Evolutionary conservation across 2,113 vertebrate species (phyloP).

Genomic region (Dipodomys ordii): DNA sequence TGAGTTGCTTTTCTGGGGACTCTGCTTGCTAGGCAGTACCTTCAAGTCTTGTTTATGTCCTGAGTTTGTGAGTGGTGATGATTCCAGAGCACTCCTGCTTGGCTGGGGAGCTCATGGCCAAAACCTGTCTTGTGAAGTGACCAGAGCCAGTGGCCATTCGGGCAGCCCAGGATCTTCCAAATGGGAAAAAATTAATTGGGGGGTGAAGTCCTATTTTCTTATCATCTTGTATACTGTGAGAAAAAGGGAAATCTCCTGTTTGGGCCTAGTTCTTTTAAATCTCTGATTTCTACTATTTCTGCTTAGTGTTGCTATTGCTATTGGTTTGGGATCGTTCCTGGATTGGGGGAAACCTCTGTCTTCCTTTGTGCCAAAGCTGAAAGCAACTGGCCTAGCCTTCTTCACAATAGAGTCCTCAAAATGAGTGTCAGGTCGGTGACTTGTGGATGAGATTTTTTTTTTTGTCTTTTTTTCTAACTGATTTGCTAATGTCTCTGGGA

Average conservation of each 20-base stretch:
- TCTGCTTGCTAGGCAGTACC: too few species aligned
- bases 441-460: neutral
- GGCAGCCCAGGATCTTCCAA: neutral
- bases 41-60: neutral
- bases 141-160: neutral
- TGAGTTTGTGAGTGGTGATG: rapidly evolving
- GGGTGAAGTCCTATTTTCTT: neutral
- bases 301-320: too few species aligned
- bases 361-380: conserved; percentile 70
- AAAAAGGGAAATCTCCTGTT: neutral
- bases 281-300: too few species aligned
- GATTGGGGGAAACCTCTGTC: neutral
- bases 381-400: conserved; percentile 46
- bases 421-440: conserved; percentile 68
- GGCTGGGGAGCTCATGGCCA: rapidly evolving
- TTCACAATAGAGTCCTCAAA: conserved; percentile 69
- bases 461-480: conserved; percentile 69
- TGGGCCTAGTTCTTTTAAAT: neutral
- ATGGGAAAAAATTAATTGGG: neutral
- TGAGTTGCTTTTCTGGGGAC: neutral
- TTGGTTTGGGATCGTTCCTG: conserved; percentile 26
- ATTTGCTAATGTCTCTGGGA: conserved; percentile 58
- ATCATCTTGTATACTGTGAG: neutral
- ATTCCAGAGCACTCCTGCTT: neutral
- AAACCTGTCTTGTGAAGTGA: rapidly evolving